These are phyloP conservation scores for Ctenomys sociabilis DNA, from an alignment of 2,113 vertebrate genomes.

Conservation along the genomic window DNA sequence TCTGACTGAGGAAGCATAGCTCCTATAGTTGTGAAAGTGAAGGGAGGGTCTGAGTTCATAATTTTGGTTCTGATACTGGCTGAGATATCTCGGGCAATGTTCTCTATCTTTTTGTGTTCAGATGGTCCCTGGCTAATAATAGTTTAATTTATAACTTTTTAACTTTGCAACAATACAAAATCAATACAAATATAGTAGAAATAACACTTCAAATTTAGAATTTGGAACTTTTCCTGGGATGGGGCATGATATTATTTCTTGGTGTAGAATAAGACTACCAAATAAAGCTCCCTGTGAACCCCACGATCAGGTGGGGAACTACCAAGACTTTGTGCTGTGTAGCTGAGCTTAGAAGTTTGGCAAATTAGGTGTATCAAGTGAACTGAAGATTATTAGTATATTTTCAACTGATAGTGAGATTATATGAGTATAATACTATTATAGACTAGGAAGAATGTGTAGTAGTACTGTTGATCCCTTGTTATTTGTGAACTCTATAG, in stretches of 20 bases:
- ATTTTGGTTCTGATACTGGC: background rate
- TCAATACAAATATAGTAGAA: background rate
- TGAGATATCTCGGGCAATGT: background rate
- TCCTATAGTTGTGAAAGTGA: background rate
- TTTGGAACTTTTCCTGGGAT: background rate
- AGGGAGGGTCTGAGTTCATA: no score
- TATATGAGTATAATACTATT: background rate
- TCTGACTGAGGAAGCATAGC: accelerated
- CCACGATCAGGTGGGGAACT: background rate
- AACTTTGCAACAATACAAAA: background rate
- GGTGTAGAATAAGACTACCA: no score
- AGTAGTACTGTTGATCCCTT: accelerated
- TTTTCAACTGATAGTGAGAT: background rate
- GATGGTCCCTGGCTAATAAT: background rate
- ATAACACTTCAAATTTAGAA: background rate
- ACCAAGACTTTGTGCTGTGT: no score
- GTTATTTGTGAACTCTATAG: background rate
- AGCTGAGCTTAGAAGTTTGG: background rate
- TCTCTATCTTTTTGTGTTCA: background rate
- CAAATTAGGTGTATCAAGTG: no score
- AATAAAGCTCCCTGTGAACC: background rate
- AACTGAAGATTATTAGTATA: background rate
- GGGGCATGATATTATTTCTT: background rate
- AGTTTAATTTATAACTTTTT: background rate
- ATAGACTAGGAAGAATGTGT: background rate